These are phyloP conservation scores for Scopus umbretta DNA, from an alignment of 2,113 vertebrate genomes.

Conservation along the genomic window DNA sequence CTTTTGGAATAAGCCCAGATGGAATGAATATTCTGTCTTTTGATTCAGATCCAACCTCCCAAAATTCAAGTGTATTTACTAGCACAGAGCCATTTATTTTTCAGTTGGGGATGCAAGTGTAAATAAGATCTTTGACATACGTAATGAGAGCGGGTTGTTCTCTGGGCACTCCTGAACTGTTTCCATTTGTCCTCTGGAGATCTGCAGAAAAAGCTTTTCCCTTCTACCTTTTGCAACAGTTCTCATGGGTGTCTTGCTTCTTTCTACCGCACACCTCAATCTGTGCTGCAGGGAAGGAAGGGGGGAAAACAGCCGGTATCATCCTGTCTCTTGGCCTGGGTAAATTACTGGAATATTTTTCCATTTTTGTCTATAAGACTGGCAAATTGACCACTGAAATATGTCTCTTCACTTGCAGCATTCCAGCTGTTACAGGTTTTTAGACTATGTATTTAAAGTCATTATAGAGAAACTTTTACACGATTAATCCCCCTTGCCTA, in stretches of 20 bases:
- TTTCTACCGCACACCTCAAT: not conserved
- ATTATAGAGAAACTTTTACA: not conserved
- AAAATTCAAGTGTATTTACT: not conserved
- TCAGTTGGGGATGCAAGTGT: not conserved
- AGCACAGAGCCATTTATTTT: not conserved
- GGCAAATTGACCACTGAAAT: not conserved
- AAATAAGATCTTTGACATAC: not conserved
- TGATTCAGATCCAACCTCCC: not conserved
- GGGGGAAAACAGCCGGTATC: accelerated
- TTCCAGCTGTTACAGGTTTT: not conserved
- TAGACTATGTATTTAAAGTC: not conserved
- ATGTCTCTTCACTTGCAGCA: not conserved
- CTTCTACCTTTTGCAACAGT: not conserved
- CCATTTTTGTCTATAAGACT: not conserved
- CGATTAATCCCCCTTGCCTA: not conserved
- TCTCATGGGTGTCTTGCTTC: not conserved
- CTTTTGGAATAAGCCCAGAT: not conserved
- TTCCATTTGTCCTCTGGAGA: not conserved
- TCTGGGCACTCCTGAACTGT: not conserved
- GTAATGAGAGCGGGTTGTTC: not conserved
- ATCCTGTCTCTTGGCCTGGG: not conserved
- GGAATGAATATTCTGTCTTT: not conserved
- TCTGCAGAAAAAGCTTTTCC: not conserved
- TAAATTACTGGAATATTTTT: not conserved
- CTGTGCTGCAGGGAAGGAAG: not conserved